A percentile compares a stretch with the other conserved stretches of the same genome.
Evolutionary conservation across 1,140 invertebrate genomes (phyloP).

Genomic region (Trichonephila clavipes): DNA sequence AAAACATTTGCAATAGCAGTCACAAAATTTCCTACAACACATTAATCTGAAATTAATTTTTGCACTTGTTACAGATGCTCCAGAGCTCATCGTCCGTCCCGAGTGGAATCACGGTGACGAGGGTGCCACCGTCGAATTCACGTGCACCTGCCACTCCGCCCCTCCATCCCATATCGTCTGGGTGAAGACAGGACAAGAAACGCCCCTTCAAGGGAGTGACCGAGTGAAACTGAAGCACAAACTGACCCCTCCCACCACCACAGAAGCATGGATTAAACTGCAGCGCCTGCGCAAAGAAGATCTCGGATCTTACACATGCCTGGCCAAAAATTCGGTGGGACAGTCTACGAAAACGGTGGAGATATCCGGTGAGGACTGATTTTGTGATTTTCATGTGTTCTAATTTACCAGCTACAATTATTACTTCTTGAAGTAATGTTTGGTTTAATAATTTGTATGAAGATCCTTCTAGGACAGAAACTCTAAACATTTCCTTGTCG

Average conservation of each 20-base stretch:
- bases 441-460: no score
- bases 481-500: no score
- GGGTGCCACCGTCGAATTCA: constrained; percentile 48
- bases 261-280: constrained; percentile 13
- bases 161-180: constrained; percentile 23
- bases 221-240: neutral
- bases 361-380: constrained; percentile 45
- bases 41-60: neutral
- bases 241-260: neutral
- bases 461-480: no score
- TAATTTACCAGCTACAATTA: no score
- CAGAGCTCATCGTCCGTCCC: constrained; percentile 13
- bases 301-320: constrained; percentile 86
- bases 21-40: no score
- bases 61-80: constrained; percentile 38
- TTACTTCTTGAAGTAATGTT: no score
- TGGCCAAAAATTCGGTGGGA: constrained; percentile 88
- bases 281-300: constrained; percentile 31
- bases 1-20: no score
- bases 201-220: neutral
- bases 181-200: constrained; percentile 10
- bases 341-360: constrained; percentile 82
- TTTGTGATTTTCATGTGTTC: no score
- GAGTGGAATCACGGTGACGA: constrained; percentile 56
- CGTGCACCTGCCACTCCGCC: neutral